Evolutionary conservation across 2,113 vertebrate genomes (phyloP), one percentile per base, ranked within the genome.

Genomic region (Varanus salvator): DNA sequence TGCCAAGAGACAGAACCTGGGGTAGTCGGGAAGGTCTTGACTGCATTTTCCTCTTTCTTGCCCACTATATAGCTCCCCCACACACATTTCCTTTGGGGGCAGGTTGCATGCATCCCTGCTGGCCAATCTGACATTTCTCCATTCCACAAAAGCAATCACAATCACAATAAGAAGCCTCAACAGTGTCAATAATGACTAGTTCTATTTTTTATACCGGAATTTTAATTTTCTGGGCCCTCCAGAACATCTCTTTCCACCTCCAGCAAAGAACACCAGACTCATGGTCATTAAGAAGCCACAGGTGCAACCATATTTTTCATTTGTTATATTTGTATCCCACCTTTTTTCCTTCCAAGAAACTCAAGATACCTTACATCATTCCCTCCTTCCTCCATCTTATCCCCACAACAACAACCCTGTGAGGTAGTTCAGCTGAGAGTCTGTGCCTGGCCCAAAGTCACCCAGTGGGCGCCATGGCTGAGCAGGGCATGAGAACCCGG

Each of bases 1-100:
- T 98, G 87, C 15, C 12, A 89, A 57, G 78, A 27, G 25, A 38
- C 1, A 21, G 31, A 54, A 25, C 12, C 60, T 5, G 25, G 6
- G 19, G 11, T 34, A 12, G 50, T 23, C 34, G 19, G 44, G 25
- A 15, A 6, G 48, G 23, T 60, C 34, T 81, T 27, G n/a, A 6
- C 66, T 52, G 25, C 12, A 27, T 80, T 54, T 15, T 25, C 15
- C 14, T 38, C 66, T 38, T 52, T 23, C 34, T 68, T 68, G 60
- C 4, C 15, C 44, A 25, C 12, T 57, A 2, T 6, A 44, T 9
- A 4, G 23, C 25, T 21, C 34, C 66, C 5, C 82, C 21, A 1
- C 38, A 38, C 3, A 3, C 81, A 23, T 38, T 21, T 48, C 23
- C 29, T 11, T 57, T 25, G 23, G 60, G 44, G 38, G 38, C 25